Conservation (phyloP, 2,888 invertebrate genomes). For the Hedychridium roseum region DNA sequence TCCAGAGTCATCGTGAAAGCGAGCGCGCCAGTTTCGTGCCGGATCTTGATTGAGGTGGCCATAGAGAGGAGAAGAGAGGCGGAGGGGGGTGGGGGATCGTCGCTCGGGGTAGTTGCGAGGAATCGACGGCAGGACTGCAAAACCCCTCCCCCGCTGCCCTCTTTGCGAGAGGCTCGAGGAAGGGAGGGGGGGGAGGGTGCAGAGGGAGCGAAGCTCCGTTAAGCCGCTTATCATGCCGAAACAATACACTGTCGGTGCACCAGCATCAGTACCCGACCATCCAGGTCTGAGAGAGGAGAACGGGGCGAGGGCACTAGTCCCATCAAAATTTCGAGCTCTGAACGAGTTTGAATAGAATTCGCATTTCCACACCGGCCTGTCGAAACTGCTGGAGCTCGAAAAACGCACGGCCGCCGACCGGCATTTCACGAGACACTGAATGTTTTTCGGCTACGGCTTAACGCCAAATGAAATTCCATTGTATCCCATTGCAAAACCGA, state of each 20-base stretch:
- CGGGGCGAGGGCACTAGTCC: slow-evolving; percentile 38
- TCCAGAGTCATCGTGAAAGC: no score
- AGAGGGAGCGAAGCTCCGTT: slow-evolving; percentile 59
- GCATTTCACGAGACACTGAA: no score
- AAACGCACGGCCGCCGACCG: no score
- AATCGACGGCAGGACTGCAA: slow-evolving; percentile 53
- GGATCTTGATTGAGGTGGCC: no score
- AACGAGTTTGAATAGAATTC: slow-evolving; percentile 55
- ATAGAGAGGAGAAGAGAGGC: slow-evolving; percentile 3
- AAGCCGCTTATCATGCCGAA: slow-evolving; percentile 65
- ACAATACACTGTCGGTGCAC: slow-evolving; percentile 64
- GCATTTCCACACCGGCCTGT: slow-evolving; percentile 39
- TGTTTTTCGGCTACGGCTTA: no score
- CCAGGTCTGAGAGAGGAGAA: slow-evolving; percentile 26
- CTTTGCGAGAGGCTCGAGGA: neutral
- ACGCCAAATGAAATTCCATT: no score
- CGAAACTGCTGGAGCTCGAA: slow-evolving; percentile 28
- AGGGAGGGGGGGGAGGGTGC: slow-evolving; percentile 27
- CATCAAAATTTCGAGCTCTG: slow-evolving; percentile 57
- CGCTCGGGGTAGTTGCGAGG: slow-evolving; percentile 33
- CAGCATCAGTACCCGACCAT: slow-evolving; percentile 60
- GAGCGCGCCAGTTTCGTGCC: no score
- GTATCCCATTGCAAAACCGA: no score
- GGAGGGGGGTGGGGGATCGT: slow-evolving; percentile 10
- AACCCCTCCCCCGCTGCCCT: slow-evolving; percentile 31